phyloP scores from a whole-genome alignment of 2,797 vertebrate species.

The Discoglossus pictus region DNA sequence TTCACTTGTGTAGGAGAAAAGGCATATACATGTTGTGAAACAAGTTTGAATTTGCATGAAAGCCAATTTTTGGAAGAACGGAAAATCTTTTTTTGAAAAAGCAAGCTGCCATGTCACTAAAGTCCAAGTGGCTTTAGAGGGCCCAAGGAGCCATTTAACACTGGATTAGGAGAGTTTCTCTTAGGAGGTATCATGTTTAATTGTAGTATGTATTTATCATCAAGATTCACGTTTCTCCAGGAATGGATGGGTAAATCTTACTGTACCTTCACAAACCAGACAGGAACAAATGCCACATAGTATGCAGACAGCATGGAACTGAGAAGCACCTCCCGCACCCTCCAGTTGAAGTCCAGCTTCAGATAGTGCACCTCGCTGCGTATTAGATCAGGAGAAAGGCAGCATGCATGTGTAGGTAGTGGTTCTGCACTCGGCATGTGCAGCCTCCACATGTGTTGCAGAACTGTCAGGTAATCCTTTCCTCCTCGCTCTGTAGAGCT shows the following conservation, averaged over 20 bases:
- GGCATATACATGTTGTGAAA: too few relatives aligned
- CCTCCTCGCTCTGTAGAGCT: slow-evolving; percentile 66
- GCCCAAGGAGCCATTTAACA: too few relatives aligned
- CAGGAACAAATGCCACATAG: slow-evolving; percentile 95
- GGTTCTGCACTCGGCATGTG: slow-evolving; percentile 87
- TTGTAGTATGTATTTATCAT: too few relatives aligned
- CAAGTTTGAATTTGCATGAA: too few relatives aligned
- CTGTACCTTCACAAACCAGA: slow-evolving; percentile 98
- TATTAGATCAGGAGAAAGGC: slow-evolving; percentile 94
- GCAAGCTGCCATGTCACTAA: too few relatives aligned
- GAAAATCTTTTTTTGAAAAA: too few relatives aligned
- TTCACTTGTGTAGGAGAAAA: too few relatives aligned
- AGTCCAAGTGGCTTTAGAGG: too few relatives aligned
- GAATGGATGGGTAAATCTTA: not conserved
- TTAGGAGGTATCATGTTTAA: too few relatives aligned
- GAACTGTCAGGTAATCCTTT: slow-evolving; percentile 86
- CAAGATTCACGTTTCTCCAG: too few relatives aligned
- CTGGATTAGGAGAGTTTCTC: too few relatives aligned
- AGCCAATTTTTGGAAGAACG: too few relatives aligned
- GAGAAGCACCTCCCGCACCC: slow-evolving; percentile 97
- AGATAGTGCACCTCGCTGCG: slow-evolving; percentile 95
- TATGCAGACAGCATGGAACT: slow-evolving; percentile 98
- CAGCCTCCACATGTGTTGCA: slow-evolving; percentile 95
- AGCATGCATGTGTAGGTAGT: slow-evolving; percentile 97
- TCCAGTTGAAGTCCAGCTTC: slow-evolving; percentile 98